Evolutionary conservation across 2,113 vertebrate genomes (phyloP).

Genomic region (Sinocyclocheilus anshuiensis): DNA sequence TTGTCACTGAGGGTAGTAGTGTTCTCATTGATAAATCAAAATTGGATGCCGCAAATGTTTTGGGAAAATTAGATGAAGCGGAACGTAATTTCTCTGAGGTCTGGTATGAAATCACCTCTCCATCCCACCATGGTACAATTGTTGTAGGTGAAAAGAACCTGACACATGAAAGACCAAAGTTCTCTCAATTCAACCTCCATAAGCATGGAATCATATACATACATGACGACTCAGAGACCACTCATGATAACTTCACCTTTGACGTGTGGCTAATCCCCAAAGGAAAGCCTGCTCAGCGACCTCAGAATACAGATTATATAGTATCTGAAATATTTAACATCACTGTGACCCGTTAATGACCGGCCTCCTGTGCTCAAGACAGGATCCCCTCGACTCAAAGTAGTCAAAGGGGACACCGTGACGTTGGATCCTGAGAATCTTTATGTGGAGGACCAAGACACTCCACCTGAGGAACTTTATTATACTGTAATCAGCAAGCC

Average conservation of each 20-base stretch:
- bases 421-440: constrained; percentile 79
- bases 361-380: constrained; percentile 81
- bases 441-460: constrained; percentile 85
- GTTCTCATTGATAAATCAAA: constrained; percentile 81
- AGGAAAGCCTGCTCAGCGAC: constrained; percentile 65
- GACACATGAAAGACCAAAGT: constrained; percentile 78
- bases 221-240: constrained; percentile 86
- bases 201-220: constrained; percentile 80
- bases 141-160: constrained; percentile 77
- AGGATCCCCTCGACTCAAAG: constrained; percentile 74
- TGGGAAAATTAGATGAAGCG: constrained; percentile 76
- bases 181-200: constrained; percentile 83
- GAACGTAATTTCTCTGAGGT: constrained; percentile 76
- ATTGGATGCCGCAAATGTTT: constrained; percentile 86
- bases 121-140: constrained; percentile 79
- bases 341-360: constrained; percentile 84
- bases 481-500: constrained; percentile 81
- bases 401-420: constrained; percentile 79
- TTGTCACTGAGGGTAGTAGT: constrained; percentile 81
- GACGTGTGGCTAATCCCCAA: constrained; percentile 81
- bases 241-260: constrained; percentile 83
- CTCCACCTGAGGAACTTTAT: constrained; percentile 80
- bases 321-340: constrained; percentile 86
- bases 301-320: constrained; percentile 57
- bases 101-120: constrained; percentile 81